Percentiles rank a stretch among this genome's conserved stretches.
These are phyloP conservation scores for Erethizon dorsatum DNA, from an alignment of 2,797 vertebrate genomes.

Conservation along the genomic window DNA sequence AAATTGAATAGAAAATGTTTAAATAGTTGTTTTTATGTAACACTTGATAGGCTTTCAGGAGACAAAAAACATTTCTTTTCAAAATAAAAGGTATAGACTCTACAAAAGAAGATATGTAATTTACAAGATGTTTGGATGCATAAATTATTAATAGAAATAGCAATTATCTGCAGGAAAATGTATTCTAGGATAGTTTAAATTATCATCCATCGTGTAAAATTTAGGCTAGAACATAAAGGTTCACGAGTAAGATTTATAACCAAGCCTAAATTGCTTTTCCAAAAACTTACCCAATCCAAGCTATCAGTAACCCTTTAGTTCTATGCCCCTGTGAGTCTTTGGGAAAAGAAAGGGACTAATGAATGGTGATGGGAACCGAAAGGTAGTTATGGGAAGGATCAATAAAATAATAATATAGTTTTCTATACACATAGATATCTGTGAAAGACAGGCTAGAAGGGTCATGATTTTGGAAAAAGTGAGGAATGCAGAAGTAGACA, in stretches of 20 bases:
- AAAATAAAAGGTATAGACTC: neutral
- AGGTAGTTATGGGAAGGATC: neutral
- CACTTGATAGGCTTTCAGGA: neutral
- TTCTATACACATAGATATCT: neutral
- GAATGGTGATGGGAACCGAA: neutral
- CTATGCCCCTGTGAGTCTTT: neutral
- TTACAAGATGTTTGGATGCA: slow-evolving; percentile 20
- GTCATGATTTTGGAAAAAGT: neutral
- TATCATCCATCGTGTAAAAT: neutral
- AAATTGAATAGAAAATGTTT: slow-evolving; percentile 22
- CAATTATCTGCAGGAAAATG: slow-evolving; percentile 22
- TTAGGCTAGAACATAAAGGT: neutral
- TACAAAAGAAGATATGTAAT: neutral
- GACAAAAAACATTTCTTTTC: slow-evolving; percentile 13
- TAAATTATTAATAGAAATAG: slow-evolving; percentile 34
- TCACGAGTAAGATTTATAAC: neutral
- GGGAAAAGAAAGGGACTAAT: neutral
- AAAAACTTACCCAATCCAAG: neutral
- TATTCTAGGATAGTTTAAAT: slow-evolving; percentile 44
- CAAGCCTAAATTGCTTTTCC: neutral
- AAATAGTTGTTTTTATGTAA: neutral
- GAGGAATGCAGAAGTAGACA: neutral
- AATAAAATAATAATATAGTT: neutral
- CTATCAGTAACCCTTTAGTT: neutral
- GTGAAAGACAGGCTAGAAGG: neutral